Percentiles rank a stretch among this genome's conserved stretches.
Evolutionary conservation across 2,113 vertebrate species (phyloP).

Genomic region (Eleginops maclovinus): DNA sequence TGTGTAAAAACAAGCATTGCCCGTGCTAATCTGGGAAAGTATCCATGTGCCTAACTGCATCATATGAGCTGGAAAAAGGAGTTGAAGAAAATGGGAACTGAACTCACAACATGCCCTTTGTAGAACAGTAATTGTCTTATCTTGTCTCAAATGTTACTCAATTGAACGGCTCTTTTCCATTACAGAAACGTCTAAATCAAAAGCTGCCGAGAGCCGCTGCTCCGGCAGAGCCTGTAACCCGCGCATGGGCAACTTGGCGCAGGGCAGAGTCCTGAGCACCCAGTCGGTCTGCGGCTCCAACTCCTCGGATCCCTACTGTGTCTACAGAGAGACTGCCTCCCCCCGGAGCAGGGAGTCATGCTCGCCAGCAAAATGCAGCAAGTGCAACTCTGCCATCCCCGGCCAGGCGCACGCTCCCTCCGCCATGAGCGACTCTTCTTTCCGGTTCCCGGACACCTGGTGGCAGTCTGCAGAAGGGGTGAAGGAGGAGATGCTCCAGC

Average conservation of each 20-base stretch:
- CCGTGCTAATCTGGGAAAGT: neutral
- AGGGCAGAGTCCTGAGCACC: slow-evolving; percentile 85
- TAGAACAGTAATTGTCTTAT: neutral
- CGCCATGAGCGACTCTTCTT: slow-evolving; percentile 94
- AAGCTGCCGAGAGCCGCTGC: slow-evolving; percentile 77
- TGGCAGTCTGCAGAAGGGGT: slow-evolving; percentile 91
- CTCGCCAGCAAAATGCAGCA: slow-evolving; percentile 77
- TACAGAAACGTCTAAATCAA: slow-evolving; percentile 69
- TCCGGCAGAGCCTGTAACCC: slow-evolving; percentile 90
- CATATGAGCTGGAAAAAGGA: neutral
- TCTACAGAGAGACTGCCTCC: slow-evolving; percentile 71
- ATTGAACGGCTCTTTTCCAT: neutral
- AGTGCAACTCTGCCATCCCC: slow-evolving; percentile 79
- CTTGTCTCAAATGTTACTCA: neutral
- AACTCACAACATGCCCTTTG: neutral
- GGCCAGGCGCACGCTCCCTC: slow-evolving; percentile 87
- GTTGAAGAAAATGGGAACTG: neutral
- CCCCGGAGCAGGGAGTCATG: slow-evolving; percentile 76
- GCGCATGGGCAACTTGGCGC: slow-evolving; percentile 90
- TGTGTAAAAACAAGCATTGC: neutral
- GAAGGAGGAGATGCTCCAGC: slow-evolving; percentile 86
- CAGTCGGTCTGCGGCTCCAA: slow-evolving; percentile 85
- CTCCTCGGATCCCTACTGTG: slow-evolving; percentile 84
- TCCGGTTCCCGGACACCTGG: slow-evolving; percentile 92
- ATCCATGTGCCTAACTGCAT: neutral